A percentile compares a stretch with the other conserved stretches of the same genome.
These are phyloP conservation scores for Tribolium castaneum DNA, from an alignment of 1,140 invertebrate genomes.

Conservation along the genomic window DNA sequence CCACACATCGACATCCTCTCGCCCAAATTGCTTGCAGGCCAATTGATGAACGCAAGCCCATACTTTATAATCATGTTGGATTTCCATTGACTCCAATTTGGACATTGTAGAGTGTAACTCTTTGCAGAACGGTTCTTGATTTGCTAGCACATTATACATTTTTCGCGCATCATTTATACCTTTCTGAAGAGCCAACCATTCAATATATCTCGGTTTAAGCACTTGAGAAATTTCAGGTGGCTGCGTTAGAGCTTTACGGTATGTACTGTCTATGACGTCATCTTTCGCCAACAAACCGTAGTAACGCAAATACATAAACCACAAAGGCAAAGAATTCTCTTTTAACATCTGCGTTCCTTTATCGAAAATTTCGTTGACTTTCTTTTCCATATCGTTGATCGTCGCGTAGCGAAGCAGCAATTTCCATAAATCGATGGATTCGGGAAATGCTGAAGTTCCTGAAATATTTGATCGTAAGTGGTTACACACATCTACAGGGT, in stretches of 20 bases:
- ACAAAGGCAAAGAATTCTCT: slow-evolving; percentile 49
- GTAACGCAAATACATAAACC: slow-evolving; percentile 51
- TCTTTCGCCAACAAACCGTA: slow-evolving; percentile 37
- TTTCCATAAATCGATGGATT: slow-evolving; percentile 53
- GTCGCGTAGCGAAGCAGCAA: slow-evolving; percentile 44
- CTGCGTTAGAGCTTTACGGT: slow-evolving; percentile 47
- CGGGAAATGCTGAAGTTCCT: slow-evolving; percentile 41
- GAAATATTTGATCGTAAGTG: not conserved
- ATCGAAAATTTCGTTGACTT: slow-evolving; percentile 47
- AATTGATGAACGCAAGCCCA: slow-evolving; percentile 65
- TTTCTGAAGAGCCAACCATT: slow-evolving; percentile 51
- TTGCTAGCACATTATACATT: slow-evolving; percentile 25
- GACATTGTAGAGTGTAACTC: slow-evolving; percentile 45
- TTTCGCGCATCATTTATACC: slow-evolving; percentile 40
- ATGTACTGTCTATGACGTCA: slow-evolving; percentile 44
- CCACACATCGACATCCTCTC: slow-evolving; percentile 68
- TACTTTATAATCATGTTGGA: slow-evolving; percentile 60
- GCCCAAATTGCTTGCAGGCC: slow-evolving; percentile 66
- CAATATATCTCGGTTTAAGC: slow-evolving; percentile 53
- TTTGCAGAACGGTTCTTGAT: slow-evolving; percentile 38
- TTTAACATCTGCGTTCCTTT: slow-evolving; percentile 43
- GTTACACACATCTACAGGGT: too few species aligned
- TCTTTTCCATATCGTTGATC: slow-evolving; percentile 43
- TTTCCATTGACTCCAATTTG: slow-evolving; percentile 65
- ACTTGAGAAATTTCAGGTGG: slow-evolving; percentile 48